Conservation (phyloP, 2,888 invertebrate genomes). For the Octonoba sinensis region DNA sequence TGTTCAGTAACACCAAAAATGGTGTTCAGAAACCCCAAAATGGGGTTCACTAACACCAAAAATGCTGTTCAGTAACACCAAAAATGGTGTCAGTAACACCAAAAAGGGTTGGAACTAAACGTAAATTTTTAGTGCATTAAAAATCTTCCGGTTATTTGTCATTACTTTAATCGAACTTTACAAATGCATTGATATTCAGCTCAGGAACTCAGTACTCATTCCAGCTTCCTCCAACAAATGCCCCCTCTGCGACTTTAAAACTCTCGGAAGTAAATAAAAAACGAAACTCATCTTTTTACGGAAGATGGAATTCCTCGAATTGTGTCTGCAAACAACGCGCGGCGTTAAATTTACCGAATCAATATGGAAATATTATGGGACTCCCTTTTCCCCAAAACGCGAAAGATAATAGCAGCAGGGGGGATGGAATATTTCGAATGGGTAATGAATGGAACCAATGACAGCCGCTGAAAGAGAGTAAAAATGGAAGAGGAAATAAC, state of each 20-base stretch:
- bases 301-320: conserved; percentile 19
- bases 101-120: too few relatives aligned
- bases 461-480: conserved; percentile 23
- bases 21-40: too few relatives aligned
- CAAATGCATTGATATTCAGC: too few relatives aligned
- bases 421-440: not conserved
- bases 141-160: too few relatives aligned
- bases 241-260: not conserved
- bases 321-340: conserved; percentile 26
- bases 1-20: too few relatives aligned
- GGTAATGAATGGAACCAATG: conserved; percentile 30
- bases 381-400: not conserved
- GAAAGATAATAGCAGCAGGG: conserved; percentile 9
- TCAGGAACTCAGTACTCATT: not conserved
- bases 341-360: conserved; percentile 15
- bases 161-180: too few relatives aligned
- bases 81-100: too few relatives aligned
- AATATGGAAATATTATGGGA: conserved; percentile 39
- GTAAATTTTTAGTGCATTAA: too few relatives aligned
- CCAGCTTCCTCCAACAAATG: not conserved
- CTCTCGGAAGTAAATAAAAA: conserved; percentile 11
- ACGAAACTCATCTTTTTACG: not conserved
- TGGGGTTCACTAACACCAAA: too few relatives aligned
- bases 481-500: conserved; percentile 18
- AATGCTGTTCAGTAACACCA: too few relatives aligned